Percentiles rank a stretch among this genome's conserved stretches.
These are phyloP conservation scores for Hyles vespertilio DNA, from an alignment of 1,140 invertebrate species.

Conservation along the genomic window DNA sequence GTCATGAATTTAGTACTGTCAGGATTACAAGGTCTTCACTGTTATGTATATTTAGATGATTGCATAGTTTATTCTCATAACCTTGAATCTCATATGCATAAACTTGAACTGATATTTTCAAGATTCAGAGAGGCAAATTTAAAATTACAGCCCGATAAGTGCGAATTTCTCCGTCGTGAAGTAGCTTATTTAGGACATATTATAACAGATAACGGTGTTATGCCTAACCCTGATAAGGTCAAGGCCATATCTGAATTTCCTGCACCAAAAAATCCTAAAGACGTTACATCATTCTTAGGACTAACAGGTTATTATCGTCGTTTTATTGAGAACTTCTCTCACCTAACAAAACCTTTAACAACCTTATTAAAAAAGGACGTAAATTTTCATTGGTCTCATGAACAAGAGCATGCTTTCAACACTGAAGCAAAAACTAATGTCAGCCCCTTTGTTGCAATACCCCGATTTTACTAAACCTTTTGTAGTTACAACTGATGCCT, in stretches of 20 bases:
- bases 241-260: constrained; percentile 32
- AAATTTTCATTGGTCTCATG: constrained; percentile 18
- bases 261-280: constrained; percentile 42
- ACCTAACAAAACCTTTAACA: constrained; percentile 36
- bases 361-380: too few species aligned
- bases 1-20: constrained; percentile 10
- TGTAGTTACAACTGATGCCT: too few species aligned
- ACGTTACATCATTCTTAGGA: constrained; percentile 63
- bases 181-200: constrained; percentile 12
- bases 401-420: constrained; percentile 48
- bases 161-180: constrained; percentile 11
- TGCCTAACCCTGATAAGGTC: constrained; percentile 11
- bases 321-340: constrained; percentile 37
- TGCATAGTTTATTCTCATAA: too few species aligned
- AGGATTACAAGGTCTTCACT: constrained; percentile 6
- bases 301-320: constrained; percentile 45
- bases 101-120: too few species aligned
- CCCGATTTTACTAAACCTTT: too few species aligned
- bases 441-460: constrained; percentile 16
- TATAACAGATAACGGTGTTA: constrained; percentile 12
- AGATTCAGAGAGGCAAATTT: too few species aligned
- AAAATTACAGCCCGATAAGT: background rate
- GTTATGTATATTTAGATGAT: constrained; percentile 10
- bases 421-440: constrained; percentile 51
- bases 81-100: too few species aligned